Evolutionary conservation across 1,140 invertebrate genomes (phyloP).

Genomic region (Drusus annulatus): DNA sequence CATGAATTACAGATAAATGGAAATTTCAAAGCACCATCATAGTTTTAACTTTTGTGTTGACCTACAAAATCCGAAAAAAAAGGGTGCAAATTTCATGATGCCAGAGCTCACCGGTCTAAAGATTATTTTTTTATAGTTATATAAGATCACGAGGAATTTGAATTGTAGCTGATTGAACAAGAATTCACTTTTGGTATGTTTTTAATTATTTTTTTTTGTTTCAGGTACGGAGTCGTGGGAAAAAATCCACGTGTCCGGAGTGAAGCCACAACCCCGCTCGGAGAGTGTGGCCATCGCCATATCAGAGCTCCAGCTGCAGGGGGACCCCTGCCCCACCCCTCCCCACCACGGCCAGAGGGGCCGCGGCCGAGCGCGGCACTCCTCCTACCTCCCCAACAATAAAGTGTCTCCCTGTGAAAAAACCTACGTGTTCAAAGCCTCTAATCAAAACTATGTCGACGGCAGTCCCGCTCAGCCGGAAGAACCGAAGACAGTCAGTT

Average conservation of each 20-base stretch:
- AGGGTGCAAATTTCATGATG: too few relatives aligned
- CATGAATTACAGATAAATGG: too few relatives aligned
- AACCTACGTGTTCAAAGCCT: constrained; percentile 66
- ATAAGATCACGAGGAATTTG: too few relatives aligned
- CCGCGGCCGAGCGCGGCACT: constrained; percentile 60
- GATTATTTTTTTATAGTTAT: too few relatives aligned
- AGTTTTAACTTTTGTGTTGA: too few relatives aligned
- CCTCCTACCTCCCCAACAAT: constrained; percentile 65
- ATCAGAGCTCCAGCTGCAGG: constrained; percentile 72
- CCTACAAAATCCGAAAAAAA: too few relatives aligned
- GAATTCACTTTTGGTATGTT: too few relatives aligned
- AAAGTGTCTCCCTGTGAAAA: constrained; percentile 64
- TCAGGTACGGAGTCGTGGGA: constrained; percentile 86
- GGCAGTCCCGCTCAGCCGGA: constrained; percentile 58
- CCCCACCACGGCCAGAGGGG: constrained; percentile 9
- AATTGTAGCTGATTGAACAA: too few relatives aligned
- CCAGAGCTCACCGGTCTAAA: too few relatives aligned
- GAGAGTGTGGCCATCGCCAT: constrained; percentile 76
- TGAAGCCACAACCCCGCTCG: constrained; percentile 81
- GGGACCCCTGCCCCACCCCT: constrained; percentile 61
- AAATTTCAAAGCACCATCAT: too few relatives aligned
- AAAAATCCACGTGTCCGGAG: constrained; percentile 77
- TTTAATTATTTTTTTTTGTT: constrained; percentile 50
- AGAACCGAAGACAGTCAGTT: constrained; percentile 44
- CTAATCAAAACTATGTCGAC: constrained; percentile 65